Conservation (phyloP, 2,888 invertebrate genomes). For the Amphipoea lucens region DNA sequence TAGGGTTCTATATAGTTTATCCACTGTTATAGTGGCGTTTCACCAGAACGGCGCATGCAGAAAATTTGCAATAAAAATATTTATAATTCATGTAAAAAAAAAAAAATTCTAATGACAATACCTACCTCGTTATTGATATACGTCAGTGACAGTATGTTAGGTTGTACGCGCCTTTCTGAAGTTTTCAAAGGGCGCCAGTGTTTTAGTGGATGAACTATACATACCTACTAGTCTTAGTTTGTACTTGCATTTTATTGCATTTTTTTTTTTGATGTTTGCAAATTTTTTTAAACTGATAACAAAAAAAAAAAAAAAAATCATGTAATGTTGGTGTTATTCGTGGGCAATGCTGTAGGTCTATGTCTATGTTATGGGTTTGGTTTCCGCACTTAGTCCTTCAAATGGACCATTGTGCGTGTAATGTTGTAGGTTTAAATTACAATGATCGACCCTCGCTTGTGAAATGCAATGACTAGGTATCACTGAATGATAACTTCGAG, state of each 20-base stretch:
- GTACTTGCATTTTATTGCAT: conserved; percentile 5
- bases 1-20: background rate
- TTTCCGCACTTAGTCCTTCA: no score
- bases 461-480: conserved; percentile 1
- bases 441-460: background rate
- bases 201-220: conserved; percentile 7
- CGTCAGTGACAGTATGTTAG: background rate
- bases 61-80: background rate
- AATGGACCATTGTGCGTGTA: no score
- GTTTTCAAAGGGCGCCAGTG: background rate
- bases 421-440: background rate
- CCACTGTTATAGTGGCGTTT: conserved; percentile 1
- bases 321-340: no score
- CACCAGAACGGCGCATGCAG: background rate
- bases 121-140: background rate
- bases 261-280: background rate
- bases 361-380: no score
- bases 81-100: background rate
- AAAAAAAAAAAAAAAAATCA: no score
- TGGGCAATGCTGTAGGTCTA: no score
- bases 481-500: background rate
- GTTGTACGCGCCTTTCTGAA: background rate
- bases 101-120: background rate
- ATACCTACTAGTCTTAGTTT: conserved; percentile 16
- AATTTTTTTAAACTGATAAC: conserved; percentile 3